Conservation (phyloP, 2,113 vertebrate species). For the Dolichallabes microphthalmus region DNA sequence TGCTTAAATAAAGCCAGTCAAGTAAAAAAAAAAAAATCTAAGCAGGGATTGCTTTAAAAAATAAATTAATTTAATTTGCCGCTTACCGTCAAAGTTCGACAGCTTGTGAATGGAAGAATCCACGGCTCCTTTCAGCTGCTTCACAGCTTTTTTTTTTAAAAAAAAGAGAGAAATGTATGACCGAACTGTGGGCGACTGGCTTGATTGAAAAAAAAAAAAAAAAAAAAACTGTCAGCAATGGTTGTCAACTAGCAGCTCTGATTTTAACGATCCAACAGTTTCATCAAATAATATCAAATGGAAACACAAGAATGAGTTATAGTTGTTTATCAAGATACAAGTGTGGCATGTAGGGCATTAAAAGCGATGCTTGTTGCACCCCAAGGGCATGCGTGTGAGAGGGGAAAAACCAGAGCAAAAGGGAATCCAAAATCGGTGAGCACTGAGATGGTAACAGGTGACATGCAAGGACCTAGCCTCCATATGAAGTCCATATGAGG, state of each 20-base stretch:
- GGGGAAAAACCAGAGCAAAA: constrained; percentile 14
- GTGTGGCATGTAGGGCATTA: neutral
- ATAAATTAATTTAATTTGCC: too few species aligned
- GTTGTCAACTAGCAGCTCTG: neutral
- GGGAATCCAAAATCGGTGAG: constrained; percentile 30
- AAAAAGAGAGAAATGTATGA: constrained; percentile 7
- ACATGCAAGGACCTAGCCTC: too few species aligned
- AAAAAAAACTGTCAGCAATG: neutral
- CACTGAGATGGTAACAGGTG: constrained; percentile 23
- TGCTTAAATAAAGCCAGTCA: neutral
- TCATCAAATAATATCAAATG: neutral
- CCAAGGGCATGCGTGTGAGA: constrained; percentile 30
- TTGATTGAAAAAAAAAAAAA: neutral
- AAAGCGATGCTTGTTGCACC: constrained; percentile 22
- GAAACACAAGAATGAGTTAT: neutral
- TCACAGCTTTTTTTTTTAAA: constrained; percentile 73
- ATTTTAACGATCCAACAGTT: neutral
- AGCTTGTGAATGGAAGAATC: constrained; percentile 74
- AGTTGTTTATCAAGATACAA: neutral
- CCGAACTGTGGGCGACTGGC: neutral
- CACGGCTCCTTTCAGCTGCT: constrained; percentile 73
- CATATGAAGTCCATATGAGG: neutral
- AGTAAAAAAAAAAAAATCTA: too few species aligned
- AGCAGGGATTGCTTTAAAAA: neutral
- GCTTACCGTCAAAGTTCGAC: constrained; percentile 75